Evolutionary conservation across 2,113 vertebrate species (phyloP).

Genomic region (Sylvia atricapilla): DNA sequence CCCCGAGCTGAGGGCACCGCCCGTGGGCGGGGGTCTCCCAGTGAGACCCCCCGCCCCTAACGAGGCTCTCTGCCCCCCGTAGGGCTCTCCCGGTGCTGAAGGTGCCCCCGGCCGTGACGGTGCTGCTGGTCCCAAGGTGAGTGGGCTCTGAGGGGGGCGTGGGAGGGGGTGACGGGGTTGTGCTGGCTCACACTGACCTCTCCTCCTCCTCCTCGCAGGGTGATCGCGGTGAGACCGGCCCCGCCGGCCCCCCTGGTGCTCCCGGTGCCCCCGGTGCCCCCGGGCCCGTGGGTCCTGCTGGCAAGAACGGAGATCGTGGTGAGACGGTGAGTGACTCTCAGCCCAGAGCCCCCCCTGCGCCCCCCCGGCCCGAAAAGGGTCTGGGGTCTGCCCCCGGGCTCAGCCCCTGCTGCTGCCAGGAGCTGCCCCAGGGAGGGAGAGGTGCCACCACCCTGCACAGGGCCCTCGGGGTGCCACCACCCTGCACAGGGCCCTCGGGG

Average conservation of each 20-base stretch:
- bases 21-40: not conserved
- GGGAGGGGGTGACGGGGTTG: accelerated
- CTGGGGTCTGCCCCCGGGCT: not conserved
- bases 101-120: slow-evolving; percentile 93
- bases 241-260: slow-evolving; percentile 85
- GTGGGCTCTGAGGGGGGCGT: accelerated
- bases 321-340: slow-evolving; percentile 83
- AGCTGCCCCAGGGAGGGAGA: accelerated
- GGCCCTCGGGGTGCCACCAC: too few relatives aligned
- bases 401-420: not conserved
- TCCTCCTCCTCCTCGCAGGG: slow-evolving; percentile 78
- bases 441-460: too few relatives aligned
- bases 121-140: slow-evolving; percentile 88
- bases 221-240: slow-evolving; percentile 90
- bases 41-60: not conserved
- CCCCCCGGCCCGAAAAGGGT: not conserved
- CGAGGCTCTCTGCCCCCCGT: not conserved
- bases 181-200: not conserved
- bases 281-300: slow-evolving; percentile 86
- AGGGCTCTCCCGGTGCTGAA: slow-evolving; percentile 91
- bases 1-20: not conserved
- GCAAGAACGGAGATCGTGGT: slow-evolving; percentile 92
- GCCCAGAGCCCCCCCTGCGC: accelerated
- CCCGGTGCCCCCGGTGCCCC: slow-evolving; percentile 93
- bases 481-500: too few relatives aligned